These are phyloP conservation scores for Drosophila pseudoobscura DNA, from an alignment of 1,140 invertebrate genomes.

Conservation along the genomic window DNA sequence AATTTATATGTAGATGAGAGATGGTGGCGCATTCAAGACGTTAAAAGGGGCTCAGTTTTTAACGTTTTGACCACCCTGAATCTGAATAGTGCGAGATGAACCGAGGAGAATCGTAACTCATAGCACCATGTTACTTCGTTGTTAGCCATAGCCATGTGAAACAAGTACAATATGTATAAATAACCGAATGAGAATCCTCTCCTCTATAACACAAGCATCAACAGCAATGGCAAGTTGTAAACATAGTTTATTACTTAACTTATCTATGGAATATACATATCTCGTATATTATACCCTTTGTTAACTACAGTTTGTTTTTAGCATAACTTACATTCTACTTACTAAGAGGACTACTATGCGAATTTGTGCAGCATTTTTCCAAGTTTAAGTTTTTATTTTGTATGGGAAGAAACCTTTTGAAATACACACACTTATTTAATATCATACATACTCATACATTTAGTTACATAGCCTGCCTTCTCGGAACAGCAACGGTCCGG, in stretches of 20 bases:
- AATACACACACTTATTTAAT: conserved; percentile 63
- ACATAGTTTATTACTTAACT: conserved; percentile 24
- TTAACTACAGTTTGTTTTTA: conserved; percentile 64
- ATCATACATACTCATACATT: conserved; percentile 38
- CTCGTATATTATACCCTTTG: conserved; percentile 39
- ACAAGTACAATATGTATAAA: conserved; percentile 16
- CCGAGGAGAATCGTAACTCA: conserved; percentile 64
- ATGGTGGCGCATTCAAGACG: conserved; percentile 58
- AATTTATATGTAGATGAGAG: conserved; percentile 22
- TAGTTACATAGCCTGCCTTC: conserved; percentile 37
- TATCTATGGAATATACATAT: conserved; percentile 19
- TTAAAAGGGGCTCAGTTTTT: conserved; percentile 82
- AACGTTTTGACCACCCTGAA: conserved; percentile 66
- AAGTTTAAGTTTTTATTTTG: conserved; percentile 9
- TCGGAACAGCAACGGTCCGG: conserved; percentile 6
- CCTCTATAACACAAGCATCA: conserved; percentile 36
- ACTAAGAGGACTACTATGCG: conserved; percentile 44
- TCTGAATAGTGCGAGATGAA: conserved; percentile 20
- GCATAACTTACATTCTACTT: conserved; percentile 34
- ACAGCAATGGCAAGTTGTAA: conserved; percentile 41
- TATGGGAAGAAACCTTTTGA: conserved; percentile 73
- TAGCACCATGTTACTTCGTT: conserved; percentile 81
- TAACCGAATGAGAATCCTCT: conserved; percentile 34
- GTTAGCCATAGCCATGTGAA: conserved; percentile 64
- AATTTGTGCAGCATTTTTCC: conserved; percentile 58